Evolutionary conservation across 2,797 vertebrate species (phyloP).

Genomic region (Schizopygopsis malacanthus): DNA sequence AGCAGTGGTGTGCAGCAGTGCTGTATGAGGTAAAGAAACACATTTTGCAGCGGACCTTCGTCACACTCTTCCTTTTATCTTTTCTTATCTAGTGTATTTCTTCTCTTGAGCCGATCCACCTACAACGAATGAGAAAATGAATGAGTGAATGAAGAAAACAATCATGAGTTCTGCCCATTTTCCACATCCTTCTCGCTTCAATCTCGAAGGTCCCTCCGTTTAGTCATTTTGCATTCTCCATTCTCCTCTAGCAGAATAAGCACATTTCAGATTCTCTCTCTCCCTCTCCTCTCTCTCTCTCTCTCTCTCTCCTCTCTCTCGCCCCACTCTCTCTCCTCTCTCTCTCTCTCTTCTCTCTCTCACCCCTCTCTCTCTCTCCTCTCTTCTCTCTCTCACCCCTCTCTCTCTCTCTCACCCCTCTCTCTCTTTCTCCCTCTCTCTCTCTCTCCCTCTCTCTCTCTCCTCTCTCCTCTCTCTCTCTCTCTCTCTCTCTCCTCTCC

Average conservation of each 20-base stretch:
- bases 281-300: conserved; percentile 57
- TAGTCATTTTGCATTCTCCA: conserved; percentile 66
- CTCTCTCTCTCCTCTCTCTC: conserved; percentile 56
- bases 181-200: conserved; percentile 59
- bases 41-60: background rate
- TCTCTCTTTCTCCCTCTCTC: conserved; percentile 46
- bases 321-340: conserved; percentile 61
- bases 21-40: background rate
- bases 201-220: conserved; percentile 72
- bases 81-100: conserved; percentile 77
- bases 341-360: conserved; percentile 58
- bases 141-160: conserved; percentile 60
- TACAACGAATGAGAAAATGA: conserved; percentile 67
- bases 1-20: background rate
- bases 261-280: conserved; percentile 59
- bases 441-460: conserved; percentile 60
- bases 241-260: conserved; percentile 20
- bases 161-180: conserved; percentile 60
- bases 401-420: conserved; percentile 60
- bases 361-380: conserved; percentile 51
- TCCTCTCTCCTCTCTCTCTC: conserved; percentile 55
- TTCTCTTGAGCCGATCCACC: conserved; percentile 77
- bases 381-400: conserved; percentile 12
- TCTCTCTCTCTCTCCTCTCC: conserved; percentile 53
- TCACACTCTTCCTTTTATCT: conserved; percentile 11